phyloP scores from a whole-genome alignment of 2,888 invertebrate genomes.

The Epsilonema sp. region DNA sequence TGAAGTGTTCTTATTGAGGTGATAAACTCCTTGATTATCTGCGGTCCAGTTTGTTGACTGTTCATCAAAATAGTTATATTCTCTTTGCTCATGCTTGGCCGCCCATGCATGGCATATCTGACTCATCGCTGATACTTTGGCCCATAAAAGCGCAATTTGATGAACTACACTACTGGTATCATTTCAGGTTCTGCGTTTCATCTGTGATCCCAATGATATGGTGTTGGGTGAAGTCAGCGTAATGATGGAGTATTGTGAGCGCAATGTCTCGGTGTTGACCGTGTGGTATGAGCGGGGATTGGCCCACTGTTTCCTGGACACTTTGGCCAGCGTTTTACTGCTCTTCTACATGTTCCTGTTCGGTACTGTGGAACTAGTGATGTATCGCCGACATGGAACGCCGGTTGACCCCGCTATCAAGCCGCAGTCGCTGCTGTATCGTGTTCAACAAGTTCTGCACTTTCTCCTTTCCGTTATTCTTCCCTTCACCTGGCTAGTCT shows the following conservation, averaged over 20 bases:
- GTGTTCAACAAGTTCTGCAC: neutral
- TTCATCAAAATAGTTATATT: no score
- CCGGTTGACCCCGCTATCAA: neutral
- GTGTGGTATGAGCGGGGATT: slow-evolving; percentile 8
- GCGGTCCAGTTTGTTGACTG: no score
- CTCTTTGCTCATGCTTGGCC: no score
- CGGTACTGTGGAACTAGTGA: neutral
- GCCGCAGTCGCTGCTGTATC: neutral
- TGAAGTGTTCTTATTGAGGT: no score
- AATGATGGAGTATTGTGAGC: slow-evolving; percentile 5
- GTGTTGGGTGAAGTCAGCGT: no score
- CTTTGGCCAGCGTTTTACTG: neutral
- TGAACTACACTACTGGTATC: no score
- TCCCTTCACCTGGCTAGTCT: neutral
- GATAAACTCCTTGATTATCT: no score
- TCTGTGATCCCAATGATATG: no score
- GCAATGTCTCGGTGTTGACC: slow-evolving; percentile 1
- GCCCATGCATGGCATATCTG: no score
- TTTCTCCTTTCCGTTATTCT: neutral
- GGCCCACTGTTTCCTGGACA: slow-evolving; percentile 7
- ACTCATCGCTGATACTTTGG: no score
- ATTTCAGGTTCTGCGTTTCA: no score
- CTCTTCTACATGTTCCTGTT: neutral
- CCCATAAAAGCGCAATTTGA: no score
- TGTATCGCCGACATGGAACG: slow-evolving; percentile 5